phyloP scores from a whole-genome alignment of 1,140 invertebrate genomes.

The Heliothis virescens region DNA sequence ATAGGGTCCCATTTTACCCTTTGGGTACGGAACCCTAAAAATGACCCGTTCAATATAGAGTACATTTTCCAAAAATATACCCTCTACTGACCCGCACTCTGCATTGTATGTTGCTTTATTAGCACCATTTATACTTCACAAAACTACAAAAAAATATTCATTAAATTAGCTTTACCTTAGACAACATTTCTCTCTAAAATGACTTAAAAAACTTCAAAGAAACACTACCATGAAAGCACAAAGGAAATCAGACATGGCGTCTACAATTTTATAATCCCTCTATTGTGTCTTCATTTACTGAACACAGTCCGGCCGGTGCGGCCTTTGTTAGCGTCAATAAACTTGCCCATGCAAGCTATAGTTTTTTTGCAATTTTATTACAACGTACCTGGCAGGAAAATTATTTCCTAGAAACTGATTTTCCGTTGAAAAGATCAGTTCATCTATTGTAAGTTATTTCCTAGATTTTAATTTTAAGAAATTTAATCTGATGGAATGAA shows the following conservation, averaged over 20 bases:
- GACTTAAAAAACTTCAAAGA: neutral
- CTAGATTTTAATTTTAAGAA: too few relatives aligned
- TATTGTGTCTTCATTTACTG: constrained; percentile 11
- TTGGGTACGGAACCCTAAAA: too few relatives aligned
- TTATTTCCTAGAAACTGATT: neutral
- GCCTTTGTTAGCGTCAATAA: constrained; percentile 9
- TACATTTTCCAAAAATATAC: neutral
- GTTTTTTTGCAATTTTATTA: neutral
- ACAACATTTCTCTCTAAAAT: too few relatives aligned
- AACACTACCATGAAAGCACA: neutral
- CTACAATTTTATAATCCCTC: constrained; percentile 11
- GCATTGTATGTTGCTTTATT: too few relatives aligned
- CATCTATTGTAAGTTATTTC: too few relatives aligned
- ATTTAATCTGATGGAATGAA: too few relatives aligned
- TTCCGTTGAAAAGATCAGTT: too few relatives aligned
- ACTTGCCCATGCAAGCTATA: neutral
- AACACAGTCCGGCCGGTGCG: neutral
- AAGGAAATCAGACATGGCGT: neutral
- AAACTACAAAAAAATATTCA: neutral
- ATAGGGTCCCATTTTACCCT: too few relatives aligned
- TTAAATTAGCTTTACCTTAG: too few relatives aligned
- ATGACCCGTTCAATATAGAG: too few relatives aligned
- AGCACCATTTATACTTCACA: too few relatives aligned
- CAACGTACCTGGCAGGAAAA: neutral
- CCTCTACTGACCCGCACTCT: neutral